Percentiles rank a stretch among this genome's conserved stretches.
Evolutionary conservation across 2,113 vertebrate species (phyloP).

Genomic region (Lophura nycthemera): DNA sequence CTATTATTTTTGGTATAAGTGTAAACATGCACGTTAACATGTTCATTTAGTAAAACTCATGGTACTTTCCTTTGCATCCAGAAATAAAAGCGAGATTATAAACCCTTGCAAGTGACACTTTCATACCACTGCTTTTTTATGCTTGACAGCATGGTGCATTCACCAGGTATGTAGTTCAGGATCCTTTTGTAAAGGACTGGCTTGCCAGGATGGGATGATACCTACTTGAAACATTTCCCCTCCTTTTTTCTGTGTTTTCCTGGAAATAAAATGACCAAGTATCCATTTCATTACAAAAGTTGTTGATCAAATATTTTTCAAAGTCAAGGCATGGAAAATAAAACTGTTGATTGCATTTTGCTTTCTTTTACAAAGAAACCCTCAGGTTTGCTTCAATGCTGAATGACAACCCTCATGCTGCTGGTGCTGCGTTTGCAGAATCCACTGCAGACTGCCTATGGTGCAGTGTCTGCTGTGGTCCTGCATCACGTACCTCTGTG

Average conservation of each 20-base stretch:
- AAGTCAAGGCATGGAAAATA: neutral
- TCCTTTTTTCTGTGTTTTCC: neutral
- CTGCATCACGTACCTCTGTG: neutral
- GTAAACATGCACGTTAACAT: neutral
- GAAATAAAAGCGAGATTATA: neutral
- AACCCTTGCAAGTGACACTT: neutral
- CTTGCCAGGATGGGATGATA: neutral
- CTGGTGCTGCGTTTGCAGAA: neutral
- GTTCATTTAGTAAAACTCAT: neutral
- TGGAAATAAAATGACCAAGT: neutral
- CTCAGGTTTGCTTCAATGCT: neutral
- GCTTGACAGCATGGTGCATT: neutral
- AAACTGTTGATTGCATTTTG: neutral
- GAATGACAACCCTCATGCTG: fast-evolving
- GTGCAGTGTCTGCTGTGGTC: neutral
- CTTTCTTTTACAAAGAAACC: neutral
- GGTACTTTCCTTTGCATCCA: neutral
- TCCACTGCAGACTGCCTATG: neutral
- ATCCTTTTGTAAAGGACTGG: neutral
- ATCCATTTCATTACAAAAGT: neutral
- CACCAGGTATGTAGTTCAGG: neutral
- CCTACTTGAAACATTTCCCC: neutral
- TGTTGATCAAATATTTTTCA: neutral
- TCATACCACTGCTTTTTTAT: neutral
- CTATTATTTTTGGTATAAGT: neutral